A percentile compares a stretch with the other conserved stretches of the same genome.
These are phyloP conservation scores for Portunus trituberculatus DNA, from an alignment of 1,140 invertebrate genomes.

Conservation along the genomic window DNA sequence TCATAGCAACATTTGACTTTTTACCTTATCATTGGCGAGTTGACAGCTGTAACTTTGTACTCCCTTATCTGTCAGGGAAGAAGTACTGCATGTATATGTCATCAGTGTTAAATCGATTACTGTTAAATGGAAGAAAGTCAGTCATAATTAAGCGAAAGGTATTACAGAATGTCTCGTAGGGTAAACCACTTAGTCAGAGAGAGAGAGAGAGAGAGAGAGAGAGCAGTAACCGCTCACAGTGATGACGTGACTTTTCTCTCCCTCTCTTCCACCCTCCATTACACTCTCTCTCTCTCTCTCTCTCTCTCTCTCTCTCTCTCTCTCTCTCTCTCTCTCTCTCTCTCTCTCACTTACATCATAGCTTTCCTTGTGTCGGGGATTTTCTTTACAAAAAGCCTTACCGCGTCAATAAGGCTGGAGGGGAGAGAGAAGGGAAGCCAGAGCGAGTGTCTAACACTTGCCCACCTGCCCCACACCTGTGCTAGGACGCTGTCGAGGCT, in stretches of 20 bases:
- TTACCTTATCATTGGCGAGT: no score
- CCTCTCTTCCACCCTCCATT: not conserved
- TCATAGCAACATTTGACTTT: no score
- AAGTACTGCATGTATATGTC: no score
- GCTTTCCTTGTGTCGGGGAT: not conserved
- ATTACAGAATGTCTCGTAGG: no score
- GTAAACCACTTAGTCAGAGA: not conserved
- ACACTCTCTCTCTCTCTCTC: conserved; percentile 12
- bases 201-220: conserved; percentile 38
- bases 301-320: conserved; percentile 3
- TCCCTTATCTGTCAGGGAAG: no score
- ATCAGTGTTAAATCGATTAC: no score
- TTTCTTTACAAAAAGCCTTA: not conserved
- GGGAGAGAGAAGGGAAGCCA: not conserved
- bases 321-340: not conserved
- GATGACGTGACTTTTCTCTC: conserved; percentile 3
- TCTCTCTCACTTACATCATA: not conserved
- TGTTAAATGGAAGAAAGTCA: no score
- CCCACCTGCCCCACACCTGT: conserved; percentile 28
- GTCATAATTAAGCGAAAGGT: no score
- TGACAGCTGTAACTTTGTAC: no score
- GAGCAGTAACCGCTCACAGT: not conserved
- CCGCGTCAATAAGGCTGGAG: not conserved
- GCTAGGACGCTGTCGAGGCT: not conserved
- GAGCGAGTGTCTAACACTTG: not conserved